Base-by-base conservation (phyloP, 2,888 invertebrate species). In the Lithophane socia region DNA sequence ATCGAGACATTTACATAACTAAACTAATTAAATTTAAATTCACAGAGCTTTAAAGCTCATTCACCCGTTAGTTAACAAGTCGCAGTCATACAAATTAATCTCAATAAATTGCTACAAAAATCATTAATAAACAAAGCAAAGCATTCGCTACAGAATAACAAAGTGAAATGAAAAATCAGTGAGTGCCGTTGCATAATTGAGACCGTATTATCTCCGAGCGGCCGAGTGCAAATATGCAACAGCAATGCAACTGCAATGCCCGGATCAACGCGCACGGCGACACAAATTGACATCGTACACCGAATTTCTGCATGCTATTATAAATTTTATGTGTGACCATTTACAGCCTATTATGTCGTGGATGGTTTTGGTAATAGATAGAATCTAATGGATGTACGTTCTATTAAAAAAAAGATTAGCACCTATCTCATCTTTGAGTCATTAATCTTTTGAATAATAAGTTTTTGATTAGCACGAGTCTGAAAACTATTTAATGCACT, bases 311-410 rank as follows among this genome's bases (percentile, higher is more conserved):
- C 61, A 80, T 9, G 24, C 67, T 29, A 76, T 64, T 73, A 13
- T 44, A 69, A 18, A 66, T 70, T 60, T 70, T 78, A 66, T 63
- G 13, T 0, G 0, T 2, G 18, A 8, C 8, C 1, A 21, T 58
- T 73, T 75, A 86, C 8, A 64, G 65, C 52, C 18, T 60, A 76
- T 66, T 64, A 60, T 86, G 8, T 21, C 24, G 24, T 84, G 75
- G 5, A 73, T 16, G 12, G 16, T 54, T 56, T 60, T 64, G 13
- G 5, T 13, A 42, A 29, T 58, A n/a, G 2, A 49, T 16, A 4
- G 8, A 60, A 24, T 24, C 29, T 56, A 13, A 13, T 54, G 12
- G n/a, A 56, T 47, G 13, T 42, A 29, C 24, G 21, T 47, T 18
- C 2, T 29, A 42, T 56, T 82, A 16, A 47, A n/a, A 72, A 60